A percentile compares a stretch with the other conserved stretches of the same genome.
Evolutionary conservation across 2,113 vertebrate species (phyloP).

Genomic region (Chloebia gouldiae): DNA sequence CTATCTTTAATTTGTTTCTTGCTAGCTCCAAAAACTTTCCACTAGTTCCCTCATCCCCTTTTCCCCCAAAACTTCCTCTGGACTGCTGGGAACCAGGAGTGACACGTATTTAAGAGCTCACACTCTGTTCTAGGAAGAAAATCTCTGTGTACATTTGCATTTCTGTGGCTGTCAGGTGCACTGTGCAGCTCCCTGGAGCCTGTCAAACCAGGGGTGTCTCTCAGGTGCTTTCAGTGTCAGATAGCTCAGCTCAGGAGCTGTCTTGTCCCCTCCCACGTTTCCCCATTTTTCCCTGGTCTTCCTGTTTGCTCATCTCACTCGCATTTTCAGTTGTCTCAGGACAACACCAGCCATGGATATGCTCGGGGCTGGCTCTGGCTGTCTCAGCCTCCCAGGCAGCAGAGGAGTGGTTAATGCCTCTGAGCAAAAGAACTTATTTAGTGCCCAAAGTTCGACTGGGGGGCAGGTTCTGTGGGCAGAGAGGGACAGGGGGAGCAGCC

Average conservation of each 20-base stretch:
- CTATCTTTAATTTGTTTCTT: background rate
- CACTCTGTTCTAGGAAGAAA: background rate
- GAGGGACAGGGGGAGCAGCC: background rate
- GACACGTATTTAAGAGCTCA: background rate
- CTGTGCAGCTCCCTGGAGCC: background rate
- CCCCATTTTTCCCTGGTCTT: background rate
- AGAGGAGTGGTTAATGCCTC: background rate
- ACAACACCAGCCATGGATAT: background rate
- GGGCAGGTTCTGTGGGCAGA: background rate
- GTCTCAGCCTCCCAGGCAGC: background rate
- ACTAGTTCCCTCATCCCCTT: background rate
- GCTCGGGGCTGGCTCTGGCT: background rate
- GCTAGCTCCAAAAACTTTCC: background rate
- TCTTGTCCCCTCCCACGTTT: background rate
- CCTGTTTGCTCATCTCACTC: background rate
- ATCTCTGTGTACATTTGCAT: background rate
- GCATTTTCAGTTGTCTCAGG: background rate
- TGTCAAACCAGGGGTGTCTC: background rate
- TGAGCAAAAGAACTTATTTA: background rate
- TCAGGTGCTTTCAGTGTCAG: background rate
- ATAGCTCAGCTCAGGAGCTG: background rate
- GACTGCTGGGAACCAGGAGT: background rate
- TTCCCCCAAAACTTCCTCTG: background rate
- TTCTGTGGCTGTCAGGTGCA: background rate
- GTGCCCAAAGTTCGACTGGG: background rate